Evolutionary conservation across 2,888 invertebrate genomes (phyloP).

Genomic region (Allolobophora icterica): DNA sequence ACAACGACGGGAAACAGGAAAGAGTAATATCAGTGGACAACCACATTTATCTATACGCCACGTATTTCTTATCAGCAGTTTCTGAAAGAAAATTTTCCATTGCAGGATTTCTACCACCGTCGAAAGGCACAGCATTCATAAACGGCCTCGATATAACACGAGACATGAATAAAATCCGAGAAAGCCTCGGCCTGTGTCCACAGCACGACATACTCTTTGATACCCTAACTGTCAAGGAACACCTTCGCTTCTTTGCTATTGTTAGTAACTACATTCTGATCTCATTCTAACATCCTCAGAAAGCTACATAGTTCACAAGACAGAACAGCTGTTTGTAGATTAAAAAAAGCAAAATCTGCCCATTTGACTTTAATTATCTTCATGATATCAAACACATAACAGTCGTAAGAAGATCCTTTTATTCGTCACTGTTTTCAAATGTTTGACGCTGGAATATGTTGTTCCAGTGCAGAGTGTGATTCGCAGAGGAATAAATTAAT

Average conservation of each 20-base stretch:
- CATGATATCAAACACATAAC: not conserved
- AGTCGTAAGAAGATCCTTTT: not conserved
- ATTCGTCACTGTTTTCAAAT: not conserved
- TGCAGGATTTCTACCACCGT: slow-evolving; percentile 47
- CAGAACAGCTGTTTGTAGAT: no score
- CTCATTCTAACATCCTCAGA: not conserved
- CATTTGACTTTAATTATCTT: not conserved
- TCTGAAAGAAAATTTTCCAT: not conserved
- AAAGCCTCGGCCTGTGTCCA: slow-evolving; percentile 85
- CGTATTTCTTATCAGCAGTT: no score
- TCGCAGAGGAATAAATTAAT: not conserved
- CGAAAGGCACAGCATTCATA: slow-evolving; percentile 72
- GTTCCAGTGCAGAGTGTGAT: no score
- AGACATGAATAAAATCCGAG: slow-evolving; percentile 72
- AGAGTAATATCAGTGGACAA: no score
- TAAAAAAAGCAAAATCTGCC: no score
- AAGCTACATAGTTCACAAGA: not conserved
- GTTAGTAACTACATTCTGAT: slow-evolving; percentile 63
- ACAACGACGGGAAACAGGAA: no score
- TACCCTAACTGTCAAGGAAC: slow-evolving; percentile 81
- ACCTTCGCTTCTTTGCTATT: slow-evolving; percentile 81
- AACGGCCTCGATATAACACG: slow-evolving; percentile 74
- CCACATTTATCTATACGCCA: no score
- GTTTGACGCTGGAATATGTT: not conserved
- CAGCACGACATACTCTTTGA: slow-evolving; percentile 84